Evolutionary conservation across 2,888 invertebrate species (phyloP).

Genomic region (Caenorhabditis sp.): DNA sequence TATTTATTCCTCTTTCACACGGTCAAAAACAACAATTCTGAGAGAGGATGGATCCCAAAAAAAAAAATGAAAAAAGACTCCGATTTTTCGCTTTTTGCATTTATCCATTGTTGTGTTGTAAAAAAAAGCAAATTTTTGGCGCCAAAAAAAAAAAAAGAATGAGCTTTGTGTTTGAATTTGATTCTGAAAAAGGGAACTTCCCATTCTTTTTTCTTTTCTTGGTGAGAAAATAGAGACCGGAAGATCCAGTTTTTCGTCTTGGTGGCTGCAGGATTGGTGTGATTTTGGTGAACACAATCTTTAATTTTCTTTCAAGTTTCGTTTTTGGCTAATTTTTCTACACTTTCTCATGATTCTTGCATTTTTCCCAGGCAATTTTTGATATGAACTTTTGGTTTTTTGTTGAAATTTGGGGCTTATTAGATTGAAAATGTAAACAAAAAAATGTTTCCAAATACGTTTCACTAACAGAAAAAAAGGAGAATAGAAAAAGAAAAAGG

Average conservation of each 20-base stretch:
- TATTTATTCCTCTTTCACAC: background rate
- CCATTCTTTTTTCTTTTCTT: background rate
- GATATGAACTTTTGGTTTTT: too few relatives aligned
- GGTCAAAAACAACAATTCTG: background rate
- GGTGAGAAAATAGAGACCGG: background rate
- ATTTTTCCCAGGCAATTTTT: too few relatives aligned
- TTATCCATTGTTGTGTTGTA: constrained; percentile 1
- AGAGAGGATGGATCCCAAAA: background rate
- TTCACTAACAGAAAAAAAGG: too few relatives aligned
- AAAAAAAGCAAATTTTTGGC: background rate
- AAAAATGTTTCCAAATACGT: too few relatives aligned
- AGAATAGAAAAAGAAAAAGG: too few relatives aligned
- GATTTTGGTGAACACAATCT: too few relatives aligned
- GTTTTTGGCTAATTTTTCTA: too few relatives aligned
- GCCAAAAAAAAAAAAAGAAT: background rate
- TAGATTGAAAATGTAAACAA: too few relatives aligned
- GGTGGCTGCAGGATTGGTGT: too few relatives aligned
- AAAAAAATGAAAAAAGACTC: background rate
- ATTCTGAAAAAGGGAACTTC: background rate
- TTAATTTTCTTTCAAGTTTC: too few relatives aligned
- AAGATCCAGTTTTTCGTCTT: background rate
- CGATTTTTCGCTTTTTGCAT: background rate
- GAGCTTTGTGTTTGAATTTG: constrained; percentile 1
- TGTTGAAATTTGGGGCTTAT: too few relatives aligned
- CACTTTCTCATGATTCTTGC: too few relatives aligned